These are phyloP conservation scores for Scleropages formosus DNA, from an alignment of 2,797 vertebrate genomes.

Conservation along the genomic window DNA sequence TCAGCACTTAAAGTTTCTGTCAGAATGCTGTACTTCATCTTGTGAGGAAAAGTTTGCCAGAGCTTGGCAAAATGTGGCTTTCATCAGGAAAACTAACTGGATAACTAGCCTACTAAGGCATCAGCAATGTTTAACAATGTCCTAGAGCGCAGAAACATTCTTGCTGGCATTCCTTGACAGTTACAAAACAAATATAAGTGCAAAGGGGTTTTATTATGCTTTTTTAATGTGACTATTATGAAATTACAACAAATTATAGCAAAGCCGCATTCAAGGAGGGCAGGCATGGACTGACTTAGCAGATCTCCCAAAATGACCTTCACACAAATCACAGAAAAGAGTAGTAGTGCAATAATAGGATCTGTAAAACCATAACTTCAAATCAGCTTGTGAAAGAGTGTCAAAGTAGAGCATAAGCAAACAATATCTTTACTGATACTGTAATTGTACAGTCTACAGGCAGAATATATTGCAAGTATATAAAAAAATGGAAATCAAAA, in stretches of 20 bases:
- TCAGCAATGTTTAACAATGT: too few species aligned
- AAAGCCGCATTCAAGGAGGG: neutral
- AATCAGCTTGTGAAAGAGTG: too few species aligned
- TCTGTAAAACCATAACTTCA: too few species aligned
- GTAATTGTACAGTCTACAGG: too few species aligned
- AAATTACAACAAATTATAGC: slow-evolving; percentile 10
- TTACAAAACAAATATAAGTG: slow-evolving; percentile 21
- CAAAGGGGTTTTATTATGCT: slow-evolving; percentile 17
- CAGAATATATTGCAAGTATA: too few species aligned
- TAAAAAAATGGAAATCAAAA: too few species aligned
- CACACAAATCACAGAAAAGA: neutral
- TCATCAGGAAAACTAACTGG: neutral
- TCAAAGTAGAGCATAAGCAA: too few species aligned
- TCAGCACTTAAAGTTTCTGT: neutral
- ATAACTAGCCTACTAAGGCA: neutral
- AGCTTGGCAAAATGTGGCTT: neutral
- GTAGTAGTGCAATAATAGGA: neutral
- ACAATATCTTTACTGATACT: too few species aligned
- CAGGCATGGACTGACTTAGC: neutral
- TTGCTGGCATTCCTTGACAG: slow-evolving; percentile 1
- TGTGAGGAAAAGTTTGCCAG: neutral
- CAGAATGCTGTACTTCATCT: neutral
- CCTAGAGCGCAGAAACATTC: too few species aligned
- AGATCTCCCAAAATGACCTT: neutral
- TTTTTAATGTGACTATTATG: slow-evolving; percentile 16